Percentiles rank a stretch among this genome's conserved stretches.
Evolutionary conservation across 2,113 vertebrate species (phyloP).

Genomic region (zebrafish (Danio rerio)): DNA sequence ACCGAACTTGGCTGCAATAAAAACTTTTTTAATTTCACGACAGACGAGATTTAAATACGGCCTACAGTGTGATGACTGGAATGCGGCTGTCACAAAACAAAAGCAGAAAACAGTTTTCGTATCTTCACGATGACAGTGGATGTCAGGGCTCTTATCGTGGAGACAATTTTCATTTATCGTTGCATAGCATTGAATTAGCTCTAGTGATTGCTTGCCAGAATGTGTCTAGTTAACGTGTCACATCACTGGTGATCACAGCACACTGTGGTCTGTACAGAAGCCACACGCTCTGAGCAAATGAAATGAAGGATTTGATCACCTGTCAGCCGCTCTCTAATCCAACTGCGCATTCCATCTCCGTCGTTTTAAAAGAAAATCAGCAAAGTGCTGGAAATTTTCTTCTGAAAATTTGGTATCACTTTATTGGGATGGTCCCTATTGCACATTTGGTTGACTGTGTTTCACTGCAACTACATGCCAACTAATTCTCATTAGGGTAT

Average conservation of each 20-base stretch:
- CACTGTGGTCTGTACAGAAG: slow-evolving; percentile 10
- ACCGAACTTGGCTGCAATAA: slow-evolving; percentile 60
- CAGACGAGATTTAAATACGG: slow-evolving; percentile 68
- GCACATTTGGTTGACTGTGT: no score
- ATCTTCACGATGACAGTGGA: slow-evolving; percentile 16
- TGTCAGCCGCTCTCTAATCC: neutral
- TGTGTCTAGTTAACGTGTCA: slow-evolving; percentile 22
- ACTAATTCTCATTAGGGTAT: no score
- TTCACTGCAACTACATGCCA: no score
- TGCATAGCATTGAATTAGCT: slow-evolving; percentile 43
- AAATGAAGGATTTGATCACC: neutral
- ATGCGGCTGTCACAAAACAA: slow-evolving; percentile 35
- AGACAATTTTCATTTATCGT: slow-evolving; percentile 42
- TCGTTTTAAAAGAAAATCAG: no score
- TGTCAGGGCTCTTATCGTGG: slow-evolving; percentile 20
- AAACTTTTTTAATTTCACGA: slow-evolving; percentile 57
- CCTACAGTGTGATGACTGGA: slow-evolving; percentile 28
- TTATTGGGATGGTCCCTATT: no score
- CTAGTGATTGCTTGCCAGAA: slow-evolving; percentile 34
- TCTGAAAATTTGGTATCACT: no score
- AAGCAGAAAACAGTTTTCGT: slow-evolving; percentile 14
- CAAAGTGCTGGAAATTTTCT: no score
- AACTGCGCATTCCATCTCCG: neutral
- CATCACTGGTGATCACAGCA: slow-evolving; percentile 18
- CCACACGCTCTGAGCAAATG: slow-evolving; percentile 17